A percentile compares a stretch with the other conserved stretches of the same genome.
Evolutionary conservation across 53 echinoderm and acorn worm species (phyloP).

Genomic region (Crossaster papposus): DNA sequence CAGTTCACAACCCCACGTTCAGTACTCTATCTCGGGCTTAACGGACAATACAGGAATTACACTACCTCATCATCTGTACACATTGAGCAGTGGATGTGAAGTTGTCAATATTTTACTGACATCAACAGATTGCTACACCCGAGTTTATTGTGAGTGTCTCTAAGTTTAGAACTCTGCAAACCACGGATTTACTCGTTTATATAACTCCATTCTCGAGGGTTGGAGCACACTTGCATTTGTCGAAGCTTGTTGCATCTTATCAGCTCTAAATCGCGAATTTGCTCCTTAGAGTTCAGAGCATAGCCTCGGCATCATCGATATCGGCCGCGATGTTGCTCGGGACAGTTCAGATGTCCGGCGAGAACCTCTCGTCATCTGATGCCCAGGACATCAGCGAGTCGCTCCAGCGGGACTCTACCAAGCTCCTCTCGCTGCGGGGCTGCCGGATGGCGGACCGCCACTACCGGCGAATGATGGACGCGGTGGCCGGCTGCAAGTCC

Average conservation of each 20-base stretch:
- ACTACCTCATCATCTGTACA: too few species aligned
- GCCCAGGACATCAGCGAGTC: slow-evolving; percentile 67
- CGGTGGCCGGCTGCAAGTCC: slow-evolving; percentile 58
- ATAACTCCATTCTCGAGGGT: too few species aligned
- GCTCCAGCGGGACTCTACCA: slow-evolving; percentile 53
- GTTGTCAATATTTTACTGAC: too few species aligned
- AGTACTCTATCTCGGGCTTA: too few species aligned
- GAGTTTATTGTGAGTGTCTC: too few species aligned
- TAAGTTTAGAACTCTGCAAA: too few species aligned
- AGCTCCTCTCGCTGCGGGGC: slow-evolving; percentile 63
- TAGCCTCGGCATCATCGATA: not conserved
- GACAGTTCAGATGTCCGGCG: slow-evolving; percentile 66
- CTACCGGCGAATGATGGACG: slow-evolving; percentile 55
- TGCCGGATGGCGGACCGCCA: slow-evolving; percentile 64
- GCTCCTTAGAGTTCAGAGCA: not conserved
- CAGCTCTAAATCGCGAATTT: not conserved
- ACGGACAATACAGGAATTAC: too few species aligned
- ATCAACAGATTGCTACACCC: too few species aligned
- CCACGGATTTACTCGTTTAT: too few species aligned
- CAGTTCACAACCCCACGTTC: too few species aligned
- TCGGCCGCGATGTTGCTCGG: slow-evolving; percentile 57
- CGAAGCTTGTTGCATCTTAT: not conserved
- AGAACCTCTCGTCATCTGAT: slow-evolving; percentile 58
- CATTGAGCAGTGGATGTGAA: too few species aligned
- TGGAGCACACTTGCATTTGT: too few species aligned